Base-by-base conservation (phyloP, 2,113 vertebrate genomes). In the Mus spicilegus region DNA sequence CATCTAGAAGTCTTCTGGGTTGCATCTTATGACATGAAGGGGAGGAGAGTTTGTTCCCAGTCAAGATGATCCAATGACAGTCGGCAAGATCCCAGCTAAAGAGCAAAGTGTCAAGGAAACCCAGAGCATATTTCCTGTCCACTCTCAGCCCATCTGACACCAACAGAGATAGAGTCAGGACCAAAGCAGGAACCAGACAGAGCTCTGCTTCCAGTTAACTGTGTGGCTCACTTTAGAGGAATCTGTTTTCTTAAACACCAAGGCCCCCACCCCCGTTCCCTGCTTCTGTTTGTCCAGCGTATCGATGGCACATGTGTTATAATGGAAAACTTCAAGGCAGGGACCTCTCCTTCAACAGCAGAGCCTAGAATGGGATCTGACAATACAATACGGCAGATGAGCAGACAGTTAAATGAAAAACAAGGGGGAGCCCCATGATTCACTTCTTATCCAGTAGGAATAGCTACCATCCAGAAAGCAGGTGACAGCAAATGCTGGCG, bases 1-100 rank as follows among this genome's bases (percentile, higher is more conserved):
- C 75, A 87, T 51, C 78, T 82, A 39, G 56, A 56, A 69, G 11
- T 80, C 42, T 89, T 90, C 69, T 95, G 30, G n/a, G 82, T 93
- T 96, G 28, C 1, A 7, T 92, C 95, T 95, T 87, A 46, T 33
- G 69, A 90, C 58, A 65, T 91, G 49, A 85, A 85, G 49, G 49
- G 58, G 82, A 75, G 30, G 67, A 67, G 86, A 75, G 69, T 87
- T 80, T 70, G 13, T 90, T 91, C 56, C 58, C 46, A 84, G 93
- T 39, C 42, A 78, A 39, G 67, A 33, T 92, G 86, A 94, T 69
- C 78, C 1, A 4, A 30, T 97, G 61, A 95, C 33, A 96, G 46
- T 4, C 39, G 42, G 46, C 26, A 75, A 22, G 75, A 70, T 69
- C 75, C 30, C 58, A 88, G 61, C 94, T 92, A 33, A 77, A 70